phyloP scores from a whole-genome alignment of 2,888 invertebrate species.

The Campopleginae sp. region DNA sequence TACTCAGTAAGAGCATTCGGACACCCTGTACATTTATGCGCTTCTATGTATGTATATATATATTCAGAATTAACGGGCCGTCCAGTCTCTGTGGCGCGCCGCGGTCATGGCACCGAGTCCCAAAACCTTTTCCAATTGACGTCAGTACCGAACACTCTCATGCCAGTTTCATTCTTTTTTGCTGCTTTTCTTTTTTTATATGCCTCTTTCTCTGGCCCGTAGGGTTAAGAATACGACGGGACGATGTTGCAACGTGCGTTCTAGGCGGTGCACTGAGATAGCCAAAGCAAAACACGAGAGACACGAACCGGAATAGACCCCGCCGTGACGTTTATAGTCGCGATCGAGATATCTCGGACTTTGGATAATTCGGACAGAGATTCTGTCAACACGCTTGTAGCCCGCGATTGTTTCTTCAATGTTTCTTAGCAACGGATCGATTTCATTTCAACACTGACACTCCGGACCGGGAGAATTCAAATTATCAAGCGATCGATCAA shows the following conservation, averaged over 20 bases:
- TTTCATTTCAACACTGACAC: background rate
- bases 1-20: background rate
- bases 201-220: slow-evolving; percentile 49
- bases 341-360: slow-evolving; percentile 51
- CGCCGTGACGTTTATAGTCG: slow-evolving; percentile 47
- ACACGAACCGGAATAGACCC: slow-evolving; percentile 63
- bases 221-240: slow-evolving; percentile 80
- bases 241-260: slow-evolving; percentile 76
- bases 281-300: slow-evolving; percentile 25
- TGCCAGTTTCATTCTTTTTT: slow-evolving; percentile 55
- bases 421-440: background rate
- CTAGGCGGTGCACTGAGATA: slow-evolving; percentile 55
- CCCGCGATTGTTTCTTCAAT: background rate
- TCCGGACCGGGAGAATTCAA: background rate
- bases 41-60: background rate
- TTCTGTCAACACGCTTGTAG: background rate
- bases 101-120: slow-evolving; percentile 69
- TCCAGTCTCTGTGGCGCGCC: slow-evolving; percentile 44
- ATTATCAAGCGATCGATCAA: background rate
- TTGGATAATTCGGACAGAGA: slow-evolving; percentile 17
- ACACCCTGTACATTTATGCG: background rate
- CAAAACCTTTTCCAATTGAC: slow-evolving; percentile 84
- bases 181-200: slow-evolving; percentile 36
- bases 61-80: slow-evolving; percentile 2
- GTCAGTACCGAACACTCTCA: slow-evolving; percentile 77